Evolutionary conservation across 1,140 invertebrate species (phyloP), one percentile per base, ranked within the genome.

Genomic region (Paralvinella palmiformis): DNA sequence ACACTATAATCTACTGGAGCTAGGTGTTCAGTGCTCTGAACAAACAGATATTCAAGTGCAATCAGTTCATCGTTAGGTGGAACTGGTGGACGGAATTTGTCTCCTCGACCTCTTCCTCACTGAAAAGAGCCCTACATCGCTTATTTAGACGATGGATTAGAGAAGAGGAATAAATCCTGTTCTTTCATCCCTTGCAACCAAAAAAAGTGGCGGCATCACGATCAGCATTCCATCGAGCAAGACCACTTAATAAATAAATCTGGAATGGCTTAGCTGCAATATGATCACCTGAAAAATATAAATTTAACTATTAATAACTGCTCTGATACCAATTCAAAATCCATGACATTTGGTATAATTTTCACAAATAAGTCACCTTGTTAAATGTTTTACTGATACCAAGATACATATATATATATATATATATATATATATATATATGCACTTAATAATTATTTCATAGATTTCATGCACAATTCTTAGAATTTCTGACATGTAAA

Each of bases 261-360:
- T 72, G 71, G 41, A 69, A 72, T 32, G 70, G 61, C 15, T 59
- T 48, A 45, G 63, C 67, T 15, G 62, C 68, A 3, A 62, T 63
- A 45, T 66, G 63, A 5, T 61, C 63, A 44, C 69, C 69, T 70
- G 31, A 20, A 67, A 61, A 56, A 33, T 37, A 55, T n/a, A n/a
- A n/a, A n/a, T n/a, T n/a, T n/a, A n/a, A n/a, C n/a, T n/a, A n/a
- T n/a, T n/a, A n/a, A n/a, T n/a, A n/a, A n/a, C n/a, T n/a, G n/a
- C n/a, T n/a, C n/a, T n/a, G n/a, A n/a, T n/a, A n/a, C n/a, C n/a
- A n/a, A n/a, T n/a, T n/a, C n/a, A n/a, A n/a, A n/a, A n/a, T n/a
- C n/a, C n/a, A n/a, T n/a, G n/a, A n/a, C n/a, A n/a, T n/a, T n/a
- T n/a, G n/a, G n/a, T n/a, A n/a, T n/a, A n/a, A n/a, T n/a, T n/a